Conservation (phyloP, 1,140 invertebrate species). For the Melanaphis sacchari region DNA sequence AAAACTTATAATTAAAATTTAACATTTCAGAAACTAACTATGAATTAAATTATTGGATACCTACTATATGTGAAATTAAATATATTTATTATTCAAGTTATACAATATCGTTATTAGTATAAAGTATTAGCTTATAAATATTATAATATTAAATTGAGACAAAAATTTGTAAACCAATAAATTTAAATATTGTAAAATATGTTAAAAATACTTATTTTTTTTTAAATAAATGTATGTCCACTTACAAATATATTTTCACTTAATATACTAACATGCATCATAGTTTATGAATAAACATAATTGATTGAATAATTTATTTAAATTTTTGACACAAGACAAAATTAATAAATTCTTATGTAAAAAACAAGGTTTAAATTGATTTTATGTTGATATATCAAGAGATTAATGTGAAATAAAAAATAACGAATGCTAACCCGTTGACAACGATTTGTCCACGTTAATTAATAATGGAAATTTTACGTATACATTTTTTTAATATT, state of each 20-base stretch:
- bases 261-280: not conserved
- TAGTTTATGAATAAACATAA: not conserved
- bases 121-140: not conserved
- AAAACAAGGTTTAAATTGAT: constrained; percentile 19
- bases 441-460: constrained; percentile 39
- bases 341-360: constrained; percentile 9
- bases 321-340: not conserved
- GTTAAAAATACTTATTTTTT: not conserved
- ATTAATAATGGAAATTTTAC: constrained; percentile 35
- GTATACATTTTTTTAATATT: constrained; percentile 38
- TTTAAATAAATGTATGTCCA: not conserved
- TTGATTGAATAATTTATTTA: not conserved
- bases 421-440: constrained; percentile 3
- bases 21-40: not conserved
- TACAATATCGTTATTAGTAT: not conserved
- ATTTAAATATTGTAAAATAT: not conserved
- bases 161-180: not conserved
- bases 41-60: not conserved
- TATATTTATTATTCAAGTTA: not conserved
- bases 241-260: not conserved
- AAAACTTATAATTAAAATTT: not conserved
- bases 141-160: not conserved
- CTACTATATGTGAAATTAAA: not conserved
- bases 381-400: not conserved
- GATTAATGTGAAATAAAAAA: constrained; percentile 9